These are phyloP conservation scores for Chaetophractus vellerosus DNA, from an alignment of 2,797 vertebrate species.

Conservation along the genomic window DNA sequence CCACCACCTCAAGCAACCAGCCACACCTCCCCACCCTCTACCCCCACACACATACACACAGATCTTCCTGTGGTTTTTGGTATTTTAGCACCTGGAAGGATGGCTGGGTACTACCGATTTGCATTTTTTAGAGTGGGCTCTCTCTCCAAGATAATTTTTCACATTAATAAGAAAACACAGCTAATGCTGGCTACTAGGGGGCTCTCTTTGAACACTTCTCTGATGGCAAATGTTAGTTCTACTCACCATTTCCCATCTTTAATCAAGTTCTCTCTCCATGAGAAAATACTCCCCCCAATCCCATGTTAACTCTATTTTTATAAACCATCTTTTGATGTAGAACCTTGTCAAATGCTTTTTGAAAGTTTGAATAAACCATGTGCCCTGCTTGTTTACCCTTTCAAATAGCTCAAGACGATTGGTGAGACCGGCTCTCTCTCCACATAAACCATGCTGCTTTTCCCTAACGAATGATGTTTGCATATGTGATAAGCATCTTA, in stretches of 20 bases:
- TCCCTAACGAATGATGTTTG: background rate
- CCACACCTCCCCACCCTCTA: rapidly evolving
- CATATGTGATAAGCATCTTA: background rate
- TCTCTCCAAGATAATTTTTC: conserved; percentile 46
- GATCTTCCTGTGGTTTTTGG: background rate
- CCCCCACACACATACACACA: background rate
- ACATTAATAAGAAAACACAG: conserved; percentile 60
- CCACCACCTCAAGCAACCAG: background rate
- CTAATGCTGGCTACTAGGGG: background rate
- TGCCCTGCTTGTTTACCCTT: conserved; percentile 56
- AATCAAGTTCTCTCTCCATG: conserved; percentile 27
- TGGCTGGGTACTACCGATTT: background rate
- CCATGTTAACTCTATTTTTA: background rate
- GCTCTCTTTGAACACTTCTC: background rate
- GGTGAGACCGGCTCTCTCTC: background rate
- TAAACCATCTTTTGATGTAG: conserved; percentile 68
- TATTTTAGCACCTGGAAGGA: conserved; percentile 35
- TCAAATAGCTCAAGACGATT: conserved; percentile 48
- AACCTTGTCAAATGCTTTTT: conserved; percentile 59
- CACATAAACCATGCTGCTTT: background rate
- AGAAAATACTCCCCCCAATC: conserved; percentile 28
- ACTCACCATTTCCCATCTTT: conserved; percentile 51
- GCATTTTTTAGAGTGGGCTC: background rate
- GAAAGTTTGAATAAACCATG: conserved; percentile 72
- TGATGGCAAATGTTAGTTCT: conserved; percentile 28